Evolutionary conservation across 2,888 invertebrate genomes (phyloP).

Genomic region (Tubulanus polymorphus): DNA sequence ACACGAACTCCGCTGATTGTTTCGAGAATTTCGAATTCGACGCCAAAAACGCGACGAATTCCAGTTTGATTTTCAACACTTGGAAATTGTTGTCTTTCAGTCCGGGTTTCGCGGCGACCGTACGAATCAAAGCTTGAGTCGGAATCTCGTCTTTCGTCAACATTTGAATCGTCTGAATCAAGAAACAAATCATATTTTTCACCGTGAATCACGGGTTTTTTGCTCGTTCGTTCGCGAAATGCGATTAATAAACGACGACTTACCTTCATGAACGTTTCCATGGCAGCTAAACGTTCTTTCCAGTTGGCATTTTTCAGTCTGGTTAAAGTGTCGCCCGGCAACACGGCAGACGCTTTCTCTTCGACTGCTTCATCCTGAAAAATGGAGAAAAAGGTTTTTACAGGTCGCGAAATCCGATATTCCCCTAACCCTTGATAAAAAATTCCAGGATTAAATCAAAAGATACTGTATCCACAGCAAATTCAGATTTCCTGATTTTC

Average conservation of each 20-base stretch:
- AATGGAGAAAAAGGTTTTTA: neutral
- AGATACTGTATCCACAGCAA: no score
- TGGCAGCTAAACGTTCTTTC: conserved; percentile 75
- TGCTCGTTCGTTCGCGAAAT: neutral
- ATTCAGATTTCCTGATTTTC: no score
- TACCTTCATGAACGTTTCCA: conserved; percentile 66
- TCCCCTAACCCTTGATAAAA: no score
- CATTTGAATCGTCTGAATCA: conserved; percentile 30
- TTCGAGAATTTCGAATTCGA: conserved; percentile 62
- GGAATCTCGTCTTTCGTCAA: conserved; percentile 65
- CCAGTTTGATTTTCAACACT: conserved; percentile 77
- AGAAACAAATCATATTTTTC: neutral
- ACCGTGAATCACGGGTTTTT: neutral
- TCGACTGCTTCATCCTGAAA: conserved; percentile 71
- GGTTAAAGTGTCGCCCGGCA: conserved; percentile 62
- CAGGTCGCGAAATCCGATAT: no score
- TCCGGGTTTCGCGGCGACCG: conserved; percentile 75
- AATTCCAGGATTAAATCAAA: no score
- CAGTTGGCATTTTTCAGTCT: conserved; percentile 77
- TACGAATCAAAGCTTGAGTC: conserved; percentile 72
- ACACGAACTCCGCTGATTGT: conserved; percentile 69
- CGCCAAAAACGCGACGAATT: conserved; percentile 72
- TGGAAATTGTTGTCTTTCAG: conserved; percentile 85
- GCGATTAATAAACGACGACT: conserved; percentile 13
- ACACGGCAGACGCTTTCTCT: conserved; percentile 62